Evolutionary conservation across 2,113 vertebrate species (phyloP), one percentile per base, ranked within the genome.

Genomic region (Anguilla rostrata): DNA sequence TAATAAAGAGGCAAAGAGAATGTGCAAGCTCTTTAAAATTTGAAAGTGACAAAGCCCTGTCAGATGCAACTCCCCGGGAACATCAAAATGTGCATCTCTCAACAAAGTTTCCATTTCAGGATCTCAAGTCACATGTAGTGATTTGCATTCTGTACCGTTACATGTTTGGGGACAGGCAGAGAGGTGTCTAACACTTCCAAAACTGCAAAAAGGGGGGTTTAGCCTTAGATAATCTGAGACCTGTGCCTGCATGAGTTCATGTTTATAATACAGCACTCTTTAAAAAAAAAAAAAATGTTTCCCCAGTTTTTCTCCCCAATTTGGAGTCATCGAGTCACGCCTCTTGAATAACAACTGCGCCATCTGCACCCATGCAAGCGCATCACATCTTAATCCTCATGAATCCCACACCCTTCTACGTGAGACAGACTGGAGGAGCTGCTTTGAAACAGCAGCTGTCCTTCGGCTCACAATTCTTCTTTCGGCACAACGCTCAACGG

Each of bases 11-110:
- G 92, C 92, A 87, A 88, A 86, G 66, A 86, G 89, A 87, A 91
- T 88, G 57, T 84, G 87, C 89, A 87, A 80, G 88, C 86, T 92
- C 90, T 90, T 90, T 87, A 88, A 92, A 92, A 88, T 88, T 91
- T 88, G 87, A 87, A 90, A 93, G 92, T 91, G 92, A 94, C 92
- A 92, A 94, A 95, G 91, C 88, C 90, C 88, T 92, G 92, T 94
- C 92, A 93, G 88, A 92, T 91, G 93, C 90, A 92, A 91, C 91
- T 93, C 91, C 86, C 86, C 86, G 91, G 90, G 34, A 88, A 92
- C 92, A 94, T 95, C 91, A 94, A 94, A 94, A 91, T 91, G 88
- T 85, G 92, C 86, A 85, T 88, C 87, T 84, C 90, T 95, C 93
- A 34, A 91, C 87, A 93, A 94, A 94, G 92, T 94, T 93, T 91